Evolutionary conservation across 2,797 vertebrate species (phyloP).

Genomic region (Myotis findleyi): DNA sequence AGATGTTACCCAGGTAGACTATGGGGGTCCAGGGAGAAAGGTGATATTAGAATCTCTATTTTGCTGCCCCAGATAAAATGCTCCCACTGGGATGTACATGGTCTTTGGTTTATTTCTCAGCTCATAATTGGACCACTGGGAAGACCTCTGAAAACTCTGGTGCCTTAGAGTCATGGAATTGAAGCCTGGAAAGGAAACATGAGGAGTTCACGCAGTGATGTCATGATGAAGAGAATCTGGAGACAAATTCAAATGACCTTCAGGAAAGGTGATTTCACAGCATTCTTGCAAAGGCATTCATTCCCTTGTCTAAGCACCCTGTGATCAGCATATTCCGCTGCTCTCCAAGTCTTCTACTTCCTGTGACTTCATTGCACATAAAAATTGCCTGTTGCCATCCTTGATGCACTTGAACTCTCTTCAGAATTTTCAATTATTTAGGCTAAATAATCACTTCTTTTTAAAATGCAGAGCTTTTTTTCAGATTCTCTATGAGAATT

Average conservation of each 20-base stretch:
- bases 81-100: neutral
- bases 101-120: neutral
- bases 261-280: neutral
- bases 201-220: neutral
- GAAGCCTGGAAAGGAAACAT: neutral
- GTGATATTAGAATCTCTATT: constrained; percentile 3
- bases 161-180: neutral
- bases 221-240: constrained; percentile 6
- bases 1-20: neutral
- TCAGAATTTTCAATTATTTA: constrained; percentile 22
- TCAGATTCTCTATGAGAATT: neutral
- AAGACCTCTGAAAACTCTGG: neutral
- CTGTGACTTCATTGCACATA: constrained; percentile 26
- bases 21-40: neutral
- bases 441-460: neutral
- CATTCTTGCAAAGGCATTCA: neutral
- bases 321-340: neutral
- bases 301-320: neutral
- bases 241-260: neutral
- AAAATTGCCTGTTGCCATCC: neutral
- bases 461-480: neutral
- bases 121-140: neutral
- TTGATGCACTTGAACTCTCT: neutral
- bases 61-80: neutral
- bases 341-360: neutral